phyloP scores from a whole-genome alignment of 2,888 invertebrate species.

The Andrena fulva region DNA sequence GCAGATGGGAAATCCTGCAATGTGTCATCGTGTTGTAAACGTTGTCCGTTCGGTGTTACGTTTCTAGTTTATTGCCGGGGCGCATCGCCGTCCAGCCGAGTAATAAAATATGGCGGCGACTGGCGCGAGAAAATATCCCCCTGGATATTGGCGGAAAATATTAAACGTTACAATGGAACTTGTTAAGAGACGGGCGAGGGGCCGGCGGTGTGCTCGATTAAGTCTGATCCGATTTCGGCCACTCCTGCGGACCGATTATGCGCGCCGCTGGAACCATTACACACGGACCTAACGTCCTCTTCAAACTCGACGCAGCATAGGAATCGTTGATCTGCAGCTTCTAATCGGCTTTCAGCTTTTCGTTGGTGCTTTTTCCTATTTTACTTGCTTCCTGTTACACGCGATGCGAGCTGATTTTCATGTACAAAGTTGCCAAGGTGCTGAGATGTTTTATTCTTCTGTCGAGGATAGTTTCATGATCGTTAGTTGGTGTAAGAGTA shows the following conservation, averaged over 20 bases:
- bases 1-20: slow-evolving; percentile 53
- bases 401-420: neutral
- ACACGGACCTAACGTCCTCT: slow-evolving; percentile 57
- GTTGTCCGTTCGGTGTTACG: slow-evolving; percentile 51
- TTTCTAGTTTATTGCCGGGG: slow-evolving; percentile 53
- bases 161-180: slow-evolving; percentile 66
- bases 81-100: slow-evolving; percentile 13
- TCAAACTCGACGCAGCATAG: slow-evolving; percentile 54
- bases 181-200: slow-evolving; percentile 60
- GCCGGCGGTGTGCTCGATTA: slow-evolving; percentile 57
- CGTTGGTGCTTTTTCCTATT: neutral
- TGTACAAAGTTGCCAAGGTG: too few species aligned
- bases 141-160: slow-evolving; percentile 70
- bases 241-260: slow-evolving; percentile 61
- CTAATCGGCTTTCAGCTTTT: slow-evolving; percentile 45
- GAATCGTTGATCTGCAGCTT: slow-evolving; percentile 40
- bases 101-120: slow-evolving; percentile 52
- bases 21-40: slow-evolving; percentile 58
- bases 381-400: neutral
- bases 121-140: slow-evolving; percentile 51
- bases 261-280: slow-evolving; percentile 61
- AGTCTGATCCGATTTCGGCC: slow-evolving; percentile 67
- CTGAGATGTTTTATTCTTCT: too few species aligned
- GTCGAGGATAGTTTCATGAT: too few species aligned
- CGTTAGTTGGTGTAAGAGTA: too few species aligned